Evolutionary conservation across 2,888 invertebrate species (phyloP).

Genomic region (Sarcophaga carnaria): DNA sequence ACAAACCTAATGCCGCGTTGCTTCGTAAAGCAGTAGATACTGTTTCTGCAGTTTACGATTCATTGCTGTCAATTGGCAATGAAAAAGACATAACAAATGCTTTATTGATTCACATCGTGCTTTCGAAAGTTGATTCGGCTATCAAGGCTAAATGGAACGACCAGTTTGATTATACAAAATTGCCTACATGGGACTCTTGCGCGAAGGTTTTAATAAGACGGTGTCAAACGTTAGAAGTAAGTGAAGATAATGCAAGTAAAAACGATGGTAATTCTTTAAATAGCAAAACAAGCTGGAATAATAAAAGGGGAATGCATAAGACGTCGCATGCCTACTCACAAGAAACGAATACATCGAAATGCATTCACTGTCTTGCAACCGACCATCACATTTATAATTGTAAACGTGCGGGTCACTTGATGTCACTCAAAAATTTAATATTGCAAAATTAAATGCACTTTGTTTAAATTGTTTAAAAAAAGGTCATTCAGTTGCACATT

Average conservation of each 20-base stretch:
- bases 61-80: neutral
- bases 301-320: too few species aligned
- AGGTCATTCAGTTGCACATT: constrained; percentile 16
- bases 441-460: constrained; percentile 21
- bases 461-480: constrained; percentile 28
- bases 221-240: neutral
- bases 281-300: too few species aligned
- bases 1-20: constrained; percentile 11
- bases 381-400: too few species aligned
- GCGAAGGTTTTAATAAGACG: constrained; percentile 15
- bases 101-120: neutral
- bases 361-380: too few species aligned
- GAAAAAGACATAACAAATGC: constrained; percentile 4
- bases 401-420: neutral
- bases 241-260: too few species aligned
- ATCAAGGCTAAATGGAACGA: constrained; percentile 56
- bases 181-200: constrained; percentile 21
- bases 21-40: constrained; percentile 26
- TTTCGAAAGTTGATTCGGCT: constrained; percentile 35
- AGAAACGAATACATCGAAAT: too few species aligned
- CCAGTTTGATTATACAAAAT: constrained; percentile 1
- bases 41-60: constrained; percentile 3
- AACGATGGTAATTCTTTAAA: too few species aligned
- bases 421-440: constrained; percentile 12
- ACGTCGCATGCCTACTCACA: too few species aligned